Evolutionary conservation across 2,797 vertebrate species (phyloP), one percentile per base, ranked within the genome.

Genomic region (Lemur catta): DNA sequence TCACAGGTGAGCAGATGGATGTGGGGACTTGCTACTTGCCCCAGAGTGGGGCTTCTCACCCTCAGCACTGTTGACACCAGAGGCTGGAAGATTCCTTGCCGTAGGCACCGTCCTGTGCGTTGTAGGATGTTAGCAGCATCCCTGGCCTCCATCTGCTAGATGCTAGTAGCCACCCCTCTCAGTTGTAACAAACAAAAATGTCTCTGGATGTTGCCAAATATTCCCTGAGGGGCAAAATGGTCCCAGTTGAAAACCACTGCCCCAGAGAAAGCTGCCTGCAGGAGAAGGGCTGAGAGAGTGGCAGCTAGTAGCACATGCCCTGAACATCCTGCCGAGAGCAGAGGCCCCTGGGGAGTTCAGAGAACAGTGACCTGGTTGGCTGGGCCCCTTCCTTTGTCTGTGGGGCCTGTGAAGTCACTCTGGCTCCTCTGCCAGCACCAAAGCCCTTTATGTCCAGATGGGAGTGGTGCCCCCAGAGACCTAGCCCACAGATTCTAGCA

Each of bases 341-440:
- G 61, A n/a, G 72, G 94, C 93, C 94, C 86, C 74, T 75, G 84
- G 81, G 84, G 93, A 95, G 46, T 69, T 90, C 57, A 72, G 59
- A 93, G 69, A 89, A 84, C 84, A 78, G 90, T 67, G 52, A 78
- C 95, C 96, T 91, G 67, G 22, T 91, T 79, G 76, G 48, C 79
- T 12, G 26, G 91, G 85, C 91, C 93, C 63, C 79, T 97, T 84
- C 79, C 65, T 95, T 97, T 97, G 92, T 96, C 94, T 75, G 48
- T 35, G 55, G 93, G 69, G 85, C 69, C 88, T 87, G 41, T 95
- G 95, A 95, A 95, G 86, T 95, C 95, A 95, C 86, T 95, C 78
- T 48, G 71, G 74, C 61, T 95, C 74, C 59, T 78, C 86, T 52
- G 81, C 52, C 91, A 95, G 96, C 72, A 79, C 88, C 43, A 65